These are phyloP conservation scores for Heteromyza rotundicornis DNA, from an alignment of 2,888 invertebrate genomes.

Conservation along the genomic window DNA sequence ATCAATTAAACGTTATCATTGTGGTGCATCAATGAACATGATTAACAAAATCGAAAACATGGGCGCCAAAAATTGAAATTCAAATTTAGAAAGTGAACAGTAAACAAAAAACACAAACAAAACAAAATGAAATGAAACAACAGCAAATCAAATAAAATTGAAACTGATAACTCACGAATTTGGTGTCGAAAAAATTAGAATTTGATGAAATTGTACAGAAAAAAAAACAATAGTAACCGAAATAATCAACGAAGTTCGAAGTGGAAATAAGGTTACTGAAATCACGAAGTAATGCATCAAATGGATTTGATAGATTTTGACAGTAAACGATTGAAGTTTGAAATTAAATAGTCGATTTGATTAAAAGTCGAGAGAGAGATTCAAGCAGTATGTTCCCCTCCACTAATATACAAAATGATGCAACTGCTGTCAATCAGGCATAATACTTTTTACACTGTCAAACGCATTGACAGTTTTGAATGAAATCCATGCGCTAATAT, in stretches of 20 bases:
- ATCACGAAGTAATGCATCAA: neutral
- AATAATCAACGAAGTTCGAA: no score
- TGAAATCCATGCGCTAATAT: no score
- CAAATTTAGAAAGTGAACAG: constrained; percentile 31
- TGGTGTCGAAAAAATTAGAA: constrained; percentile 33
- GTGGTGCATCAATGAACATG: constrained; percentile 43
- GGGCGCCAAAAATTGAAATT: constrained; percentile 30
- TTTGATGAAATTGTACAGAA: constrained; percentile 5
- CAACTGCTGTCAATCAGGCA: no score
- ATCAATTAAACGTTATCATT: constrained; percentile 52
- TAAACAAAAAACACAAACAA: constrained; percentile 19
- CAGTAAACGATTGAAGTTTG: no score
- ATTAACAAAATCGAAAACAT: constrained; percentile 7
- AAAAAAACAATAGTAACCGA: constrained; percentile 7
- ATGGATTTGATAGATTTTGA: no score
- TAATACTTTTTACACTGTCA: no score
- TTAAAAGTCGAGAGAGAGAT: no score
- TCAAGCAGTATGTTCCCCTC: no score
- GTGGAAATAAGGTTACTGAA: neutral
- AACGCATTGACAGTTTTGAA: no score
- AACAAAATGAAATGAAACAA: neutral
- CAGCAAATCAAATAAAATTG: neutral
- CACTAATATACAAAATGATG: no score
- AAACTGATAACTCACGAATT: constrained; percentile 35
- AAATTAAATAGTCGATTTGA: no score